These are phyloP conservation scores for Rhynchomys soricoides DNA, from an alignment of 2,113 vertebrate species.

Conservation along the genomic window DNA sequence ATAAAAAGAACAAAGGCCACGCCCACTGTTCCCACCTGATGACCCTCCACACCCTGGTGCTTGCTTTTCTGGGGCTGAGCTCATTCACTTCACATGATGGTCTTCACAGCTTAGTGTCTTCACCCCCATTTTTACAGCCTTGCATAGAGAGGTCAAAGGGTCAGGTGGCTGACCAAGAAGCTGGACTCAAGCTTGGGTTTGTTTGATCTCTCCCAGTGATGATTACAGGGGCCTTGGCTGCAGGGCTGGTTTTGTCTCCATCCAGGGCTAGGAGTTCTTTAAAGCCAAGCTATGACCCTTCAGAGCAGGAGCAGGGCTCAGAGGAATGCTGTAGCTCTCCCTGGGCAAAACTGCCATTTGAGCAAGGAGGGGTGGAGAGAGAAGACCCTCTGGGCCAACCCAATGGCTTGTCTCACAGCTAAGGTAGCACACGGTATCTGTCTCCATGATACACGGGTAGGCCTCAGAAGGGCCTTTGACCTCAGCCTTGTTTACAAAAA, in stretches of 20 bases:
- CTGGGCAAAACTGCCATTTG: background rate
- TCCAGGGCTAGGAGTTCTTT: background rate
- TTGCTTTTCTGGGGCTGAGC: background rate
- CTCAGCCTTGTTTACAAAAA: background rate
- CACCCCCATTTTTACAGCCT: background rate
- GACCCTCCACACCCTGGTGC: rapidly evolving
- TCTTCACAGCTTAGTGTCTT: background rate
- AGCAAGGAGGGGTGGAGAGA: background rate
- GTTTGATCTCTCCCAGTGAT: background rate
- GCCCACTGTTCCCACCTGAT: rapidly evolving
- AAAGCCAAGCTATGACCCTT: background rate
- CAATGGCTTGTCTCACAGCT: background rate
- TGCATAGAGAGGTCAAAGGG: background rate
- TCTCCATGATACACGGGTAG: rapidly evolving
- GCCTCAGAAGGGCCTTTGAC: background rate
- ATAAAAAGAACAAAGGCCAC: background rate
- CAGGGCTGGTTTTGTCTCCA: background rate
- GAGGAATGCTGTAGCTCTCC: background rate
- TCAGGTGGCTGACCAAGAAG: background rate
- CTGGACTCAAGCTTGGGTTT: background rate
- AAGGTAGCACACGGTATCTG: background rate
- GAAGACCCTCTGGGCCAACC: background rate
- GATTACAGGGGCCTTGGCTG: background rate
- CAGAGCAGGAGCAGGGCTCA: background rate
- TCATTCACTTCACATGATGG: background rate